Evolutionary conservation across 2,797 vertebrate species (phyloP).

Genomic region (Poecile montanus): DNA sequence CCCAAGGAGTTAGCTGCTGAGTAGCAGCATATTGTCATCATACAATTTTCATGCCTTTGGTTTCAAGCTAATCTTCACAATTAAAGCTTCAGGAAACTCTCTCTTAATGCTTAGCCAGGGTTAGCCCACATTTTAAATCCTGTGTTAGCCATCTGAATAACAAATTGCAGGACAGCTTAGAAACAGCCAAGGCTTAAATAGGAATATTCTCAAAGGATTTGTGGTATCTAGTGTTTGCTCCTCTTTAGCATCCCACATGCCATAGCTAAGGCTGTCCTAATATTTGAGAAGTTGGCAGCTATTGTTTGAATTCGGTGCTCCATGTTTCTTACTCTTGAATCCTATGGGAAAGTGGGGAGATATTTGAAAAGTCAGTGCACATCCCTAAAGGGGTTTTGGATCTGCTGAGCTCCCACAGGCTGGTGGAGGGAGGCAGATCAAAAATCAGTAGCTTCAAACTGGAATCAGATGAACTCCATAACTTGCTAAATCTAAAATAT

Average conservation of each 20-base stretch:
- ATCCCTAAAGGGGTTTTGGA: neutral
- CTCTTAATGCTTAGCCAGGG: neutral
- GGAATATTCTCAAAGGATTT: neutral
- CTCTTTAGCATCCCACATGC: neutral
- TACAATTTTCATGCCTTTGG: neutral
- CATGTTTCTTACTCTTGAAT: neutral
- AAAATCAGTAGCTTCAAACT: neutral
- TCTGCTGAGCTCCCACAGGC: neutral
- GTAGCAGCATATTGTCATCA: neutral
- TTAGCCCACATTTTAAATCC: constrained; percentile 22
- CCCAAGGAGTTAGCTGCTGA: neutral
- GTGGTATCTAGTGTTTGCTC: neutral
- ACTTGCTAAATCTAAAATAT: neutral
- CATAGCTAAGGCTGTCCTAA: neutral
- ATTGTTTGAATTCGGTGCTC: neutral
- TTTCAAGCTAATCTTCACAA: constrained; percentile 15
- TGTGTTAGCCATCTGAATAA: neutral
- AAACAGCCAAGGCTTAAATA: neutral
- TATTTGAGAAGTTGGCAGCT: neutral
- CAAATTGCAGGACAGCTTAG: neutral
- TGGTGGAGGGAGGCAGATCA: neutral
- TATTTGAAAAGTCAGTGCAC: neutral
- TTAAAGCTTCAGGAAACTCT: constrained; percentile 25
- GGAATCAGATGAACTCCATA: neutral
- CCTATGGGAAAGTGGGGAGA: neutral